phyloP scores from a whole-genome alignment of 2,113 vertebrate genomes.

The Clinocottus analis region DNA sequence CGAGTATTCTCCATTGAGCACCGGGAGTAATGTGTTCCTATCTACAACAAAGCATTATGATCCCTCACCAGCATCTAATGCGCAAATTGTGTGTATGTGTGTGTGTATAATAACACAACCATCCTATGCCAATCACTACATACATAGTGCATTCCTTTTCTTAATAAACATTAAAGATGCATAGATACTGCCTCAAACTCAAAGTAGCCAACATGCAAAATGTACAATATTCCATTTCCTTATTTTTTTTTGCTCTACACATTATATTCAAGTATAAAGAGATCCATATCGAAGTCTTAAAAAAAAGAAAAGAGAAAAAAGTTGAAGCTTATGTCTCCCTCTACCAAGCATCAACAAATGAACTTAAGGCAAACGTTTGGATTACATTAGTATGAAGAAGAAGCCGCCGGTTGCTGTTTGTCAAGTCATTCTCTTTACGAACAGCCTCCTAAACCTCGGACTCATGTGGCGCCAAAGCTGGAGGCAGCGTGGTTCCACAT shows the following conservation, averaged over 20 bases:
- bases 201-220: slow-evolving; percentile 8
- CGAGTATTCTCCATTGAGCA: neutral
- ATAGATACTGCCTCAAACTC: neutral
- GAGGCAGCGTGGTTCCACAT: slow-evolving; percentile 90
- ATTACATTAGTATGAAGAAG: slow-evolving; percentile 29
- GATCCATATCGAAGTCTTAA: slow-evolving; percentile 19
- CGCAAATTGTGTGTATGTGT: neutral
- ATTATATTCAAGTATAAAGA: slow-evolving; percentile 64
- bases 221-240: slow-evolving; percentile 2
- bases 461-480: slow-evolving; percentile 88
- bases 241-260: slow-evolving; percentile 31
- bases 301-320: slow-evolving; percentile 3
- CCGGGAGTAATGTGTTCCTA: neutral
- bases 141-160: slow-evolving; percentile 20
- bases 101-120: neutral
- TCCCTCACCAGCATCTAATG: slow-evolving; percentile 11
- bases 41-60: slow-evolving; percentile 22
- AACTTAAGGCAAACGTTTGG: slow-evolving; percentile 43
- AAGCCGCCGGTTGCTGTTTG: slow-evolving; percentile 1
- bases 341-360: slow-evolving; percentile 27
- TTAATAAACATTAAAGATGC: slow-evolving; percentile 11
- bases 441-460: slow-evolving; percentile 78
- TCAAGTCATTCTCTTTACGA: slow-evolving; percentile 5
- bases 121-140: slow-evolving; percentile 27
- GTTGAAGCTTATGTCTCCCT: slow-evolving; percentile 3